Evolutionary conservation across 2,797 vertebrate species (phyloP).

Genomic region (Sebastes vulpes): DNA sequence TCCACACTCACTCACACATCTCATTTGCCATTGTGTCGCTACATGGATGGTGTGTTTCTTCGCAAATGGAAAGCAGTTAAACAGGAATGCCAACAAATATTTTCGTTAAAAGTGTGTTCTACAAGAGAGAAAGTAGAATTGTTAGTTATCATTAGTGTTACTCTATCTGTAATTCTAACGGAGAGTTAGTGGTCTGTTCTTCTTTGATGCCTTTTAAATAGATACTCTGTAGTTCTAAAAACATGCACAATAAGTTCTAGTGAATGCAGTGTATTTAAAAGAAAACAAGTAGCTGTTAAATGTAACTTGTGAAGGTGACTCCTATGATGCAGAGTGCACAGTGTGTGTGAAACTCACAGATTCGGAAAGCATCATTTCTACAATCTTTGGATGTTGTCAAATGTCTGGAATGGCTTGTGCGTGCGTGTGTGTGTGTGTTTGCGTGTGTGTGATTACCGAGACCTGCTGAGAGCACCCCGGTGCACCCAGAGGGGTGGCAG

Average conservation of each 20-base stretch:
- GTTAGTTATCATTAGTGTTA: neutral
- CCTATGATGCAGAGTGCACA: constrained; percentile 12
- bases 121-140: neutral
- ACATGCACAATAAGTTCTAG: neutral
- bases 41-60: constrained; percentile 15
- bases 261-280: neutral
- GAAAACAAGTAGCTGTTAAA: constrained; percentile 25
- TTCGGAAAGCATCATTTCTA: constrained; percentile 42
- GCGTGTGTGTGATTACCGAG: constrained; percentile 72
- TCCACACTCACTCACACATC: constrained; percentile 57
- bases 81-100: constrained; percentile 13
- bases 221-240: neutral
- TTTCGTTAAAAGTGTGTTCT: neutral
- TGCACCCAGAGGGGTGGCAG: constrained; percentile 82
- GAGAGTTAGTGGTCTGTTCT: neutral
- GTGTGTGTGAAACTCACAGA: constrained; percentile 20
- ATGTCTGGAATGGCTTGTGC: constrained; percentile 27
- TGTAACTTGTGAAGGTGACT: constrained; percentile 50
- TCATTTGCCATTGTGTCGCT: constrained; percentile 27
- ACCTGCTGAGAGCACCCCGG: constrained; percentile 81
- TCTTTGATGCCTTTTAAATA: neutral
- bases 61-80: neutral
- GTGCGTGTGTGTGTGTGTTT: neutral
- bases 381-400: constrained; percentile 46
- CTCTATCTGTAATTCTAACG: neutral